Base-by-base conservation (phyloP, 2,113 vertebrate species). In the Macroglossus sobrinus region DNA sequence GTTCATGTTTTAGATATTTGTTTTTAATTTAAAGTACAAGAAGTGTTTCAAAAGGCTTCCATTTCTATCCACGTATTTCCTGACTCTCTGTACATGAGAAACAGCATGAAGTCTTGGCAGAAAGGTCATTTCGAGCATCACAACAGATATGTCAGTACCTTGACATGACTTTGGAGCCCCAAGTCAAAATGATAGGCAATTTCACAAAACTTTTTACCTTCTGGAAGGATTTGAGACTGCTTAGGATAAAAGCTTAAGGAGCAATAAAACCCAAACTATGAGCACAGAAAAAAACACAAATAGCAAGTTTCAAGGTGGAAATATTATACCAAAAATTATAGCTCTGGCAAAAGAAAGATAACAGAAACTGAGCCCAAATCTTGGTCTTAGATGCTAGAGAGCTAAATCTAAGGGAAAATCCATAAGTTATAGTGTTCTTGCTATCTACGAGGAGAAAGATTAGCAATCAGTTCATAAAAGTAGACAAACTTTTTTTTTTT, bases 61-160 rank as follows among this genome's bases (percentile, higher is more conserved):
- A 8, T 45, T 57, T 30, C 53, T 50, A 11, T 24, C 45, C 35
- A 24, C 16, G 38, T 10, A 24, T 68, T 64, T 85, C 30, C 74
- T 33, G 26, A 50, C 5, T 35, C 76, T n/a, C 0, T 1, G 0
- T 3, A 35, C 16, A 30, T 3, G 7, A 33, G 5, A 45, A 50
- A 40, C 1, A 57, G 28, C 28, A 21, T 11, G 28, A 61, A 13
- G 28, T 47, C 66, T n/a, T 19, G 4, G 9, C 3, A 10, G 45
- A 4, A 53, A 50, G 76, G 50, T 40, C 63, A 21, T 24, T 5
- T 16, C 0, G 0, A 21, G 35, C 22, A 4, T 1, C 35, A 21
- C 12, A 18, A 66, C 15, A 78, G 84, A 55, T 13, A 8, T 2
- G 26, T 24, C 26, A 10, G 18, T 18, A 30, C 7, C 47, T 53